A percentile compares a stretch with the other conserved stretches of the same genome.
Evolutionary conservation across 2,888 invertebrate species (phyloP).

Genomic region (Pinctada fucata): DNA sequence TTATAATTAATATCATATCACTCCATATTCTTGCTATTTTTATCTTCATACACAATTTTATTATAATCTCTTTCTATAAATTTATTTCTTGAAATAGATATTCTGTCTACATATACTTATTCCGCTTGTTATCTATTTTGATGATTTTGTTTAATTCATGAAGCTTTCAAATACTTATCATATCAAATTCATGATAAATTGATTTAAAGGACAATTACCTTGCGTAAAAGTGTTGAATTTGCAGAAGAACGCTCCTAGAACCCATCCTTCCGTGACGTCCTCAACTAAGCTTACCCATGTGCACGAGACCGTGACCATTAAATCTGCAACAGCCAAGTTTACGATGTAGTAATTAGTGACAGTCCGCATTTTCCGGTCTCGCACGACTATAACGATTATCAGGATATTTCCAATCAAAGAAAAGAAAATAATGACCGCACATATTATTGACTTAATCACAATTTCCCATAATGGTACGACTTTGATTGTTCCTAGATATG

Average conservation of each 20-base stretch:
- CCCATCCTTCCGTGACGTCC: conserved; percentile 88
- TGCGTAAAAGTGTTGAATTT: conserved; percentile 87
- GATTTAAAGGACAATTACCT: conserved; percentile 78
- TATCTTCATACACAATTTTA: too few relatives aligned
- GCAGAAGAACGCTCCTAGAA: conserved; percentile 86
- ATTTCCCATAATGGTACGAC: conserved; percentile 62
- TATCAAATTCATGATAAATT: too few relatives aligned
- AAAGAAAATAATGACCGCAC: conserved; percentile 59
- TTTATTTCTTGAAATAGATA: too few relatives aligned
- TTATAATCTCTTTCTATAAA: too few relatives aligned
- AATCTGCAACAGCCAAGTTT: conserved; percentile 72
- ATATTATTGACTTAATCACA: conserved; percentile 59
- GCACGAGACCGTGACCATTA: conserved; percentile 79
- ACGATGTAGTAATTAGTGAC: conserved; percentile 75
- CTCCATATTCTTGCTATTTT: too few relatives aligned
- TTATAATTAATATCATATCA: too few relatives aligned
- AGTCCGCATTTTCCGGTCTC: conserved; percentile 69
- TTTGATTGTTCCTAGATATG: conserved; percentile 52
- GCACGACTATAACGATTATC: conserved; percentile 64
- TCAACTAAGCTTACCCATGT: conserved; percentile 87
- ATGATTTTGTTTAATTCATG: too few relatives aligned
- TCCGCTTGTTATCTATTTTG: too few relatives aligned
- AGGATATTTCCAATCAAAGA: conserved; percentile 66
- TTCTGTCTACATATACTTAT: too few relatives aligned
- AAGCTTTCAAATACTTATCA: too few relatives aligned